These are phyloP conservation scores for Lepidocyrtoides sp. DNA, from an alignment of 2,888 invertebrate genomes.

Conservation along the genomic window DNA sequence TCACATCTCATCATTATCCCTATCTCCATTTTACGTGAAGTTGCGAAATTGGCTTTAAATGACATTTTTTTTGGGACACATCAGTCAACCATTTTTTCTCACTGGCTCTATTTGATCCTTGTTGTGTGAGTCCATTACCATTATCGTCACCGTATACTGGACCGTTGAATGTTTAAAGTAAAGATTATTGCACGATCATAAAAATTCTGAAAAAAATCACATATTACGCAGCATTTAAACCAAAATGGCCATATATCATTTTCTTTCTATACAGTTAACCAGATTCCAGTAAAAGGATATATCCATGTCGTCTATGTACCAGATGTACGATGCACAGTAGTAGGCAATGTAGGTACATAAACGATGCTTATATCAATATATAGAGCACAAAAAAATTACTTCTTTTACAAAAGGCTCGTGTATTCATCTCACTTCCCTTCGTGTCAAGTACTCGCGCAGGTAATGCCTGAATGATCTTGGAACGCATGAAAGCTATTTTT, in stretches of 20 bases:
- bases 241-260: no score
- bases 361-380: no score
- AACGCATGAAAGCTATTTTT: not conserved
- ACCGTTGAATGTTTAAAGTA: not conserved
- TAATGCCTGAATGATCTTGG: slow-evolving; percentile 42
- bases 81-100: no score
- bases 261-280: no score
- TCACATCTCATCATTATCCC: no score
- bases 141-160: not conserved
- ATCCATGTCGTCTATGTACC: not conserved
- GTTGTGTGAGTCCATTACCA: not conserved
- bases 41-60: no score
- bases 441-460: not conserved
- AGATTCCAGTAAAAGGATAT: no score
- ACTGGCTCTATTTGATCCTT: no score
- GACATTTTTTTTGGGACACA: no score
- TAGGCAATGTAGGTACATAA: not conserved
- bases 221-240: not conserved
- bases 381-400: not conserved
- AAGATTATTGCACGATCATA: not conserved
- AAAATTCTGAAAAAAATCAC: not conserved
- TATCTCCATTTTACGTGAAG: no score
- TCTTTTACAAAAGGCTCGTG: not conserved
- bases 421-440: not conserved
- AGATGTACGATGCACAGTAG: not conserved